Evolutionary conservation across 2,888 invertebrate species (phyloP).

Genomic region (Stratiomys singularior): DNA sequence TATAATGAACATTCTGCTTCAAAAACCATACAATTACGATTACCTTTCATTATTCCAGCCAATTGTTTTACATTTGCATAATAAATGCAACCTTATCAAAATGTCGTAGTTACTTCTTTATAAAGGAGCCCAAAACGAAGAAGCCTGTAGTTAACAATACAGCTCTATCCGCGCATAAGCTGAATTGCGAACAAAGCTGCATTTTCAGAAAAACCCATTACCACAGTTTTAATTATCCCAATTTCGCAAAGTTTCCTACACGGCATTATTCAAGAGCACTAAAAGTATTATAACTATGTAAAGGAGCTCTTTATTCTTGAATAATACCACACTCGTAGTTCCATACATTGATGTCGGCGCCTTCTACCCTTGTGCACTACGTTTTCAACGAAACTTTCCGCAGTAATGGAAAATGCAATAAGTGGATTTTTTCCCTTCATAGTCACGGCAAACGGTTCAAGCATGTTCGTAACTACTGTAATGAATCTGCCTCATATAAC

Average conservation of each 20-base stretch:
- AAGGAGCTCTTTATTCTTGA: neutral
- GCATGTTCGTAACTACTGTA: neutral
- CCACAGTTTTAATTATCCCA: slow-evolving; percentile 12
- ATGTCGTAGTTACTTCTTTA: too few species aligned
- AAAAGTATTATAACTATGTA: neutral
- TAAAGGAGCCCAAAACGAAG: too few species aligned
- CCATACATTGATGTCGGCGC: neutral
- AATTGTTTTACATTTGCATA: too few species aligned
- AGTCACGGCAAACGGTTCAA: neutral
- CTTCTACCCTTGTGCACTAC: neutral
- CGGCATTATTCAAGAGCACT: slow-evolving; percentile 1
- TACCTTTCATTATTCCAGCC: too few species aligned
- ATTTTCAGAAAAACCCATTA: neutral
- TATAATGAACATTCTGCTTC: too few species aligned
- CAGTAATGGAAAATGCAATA: slow-evolving; percentile 36
- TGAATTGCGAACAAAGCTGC: neutral
- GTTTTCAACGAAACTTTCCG: neutral
- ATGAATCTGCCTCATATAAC: slow-evolving; percentile 18
- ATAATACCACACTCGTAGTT: slow-evolving; percentile 10
- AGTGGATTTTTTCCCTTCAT: neutral
- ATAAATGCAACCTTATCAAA: too few species aligned
- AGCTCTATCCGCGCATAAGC: too few species aligned
- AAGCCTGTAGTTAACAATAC: too few species aligned
- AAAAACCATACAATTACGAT: too few species aligned
- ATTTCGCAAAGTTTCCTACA: neutral